Evolutionary conservation across 2,113 vertebrate species (phyloP).

Genomic region (Zeus faber): DNA sequence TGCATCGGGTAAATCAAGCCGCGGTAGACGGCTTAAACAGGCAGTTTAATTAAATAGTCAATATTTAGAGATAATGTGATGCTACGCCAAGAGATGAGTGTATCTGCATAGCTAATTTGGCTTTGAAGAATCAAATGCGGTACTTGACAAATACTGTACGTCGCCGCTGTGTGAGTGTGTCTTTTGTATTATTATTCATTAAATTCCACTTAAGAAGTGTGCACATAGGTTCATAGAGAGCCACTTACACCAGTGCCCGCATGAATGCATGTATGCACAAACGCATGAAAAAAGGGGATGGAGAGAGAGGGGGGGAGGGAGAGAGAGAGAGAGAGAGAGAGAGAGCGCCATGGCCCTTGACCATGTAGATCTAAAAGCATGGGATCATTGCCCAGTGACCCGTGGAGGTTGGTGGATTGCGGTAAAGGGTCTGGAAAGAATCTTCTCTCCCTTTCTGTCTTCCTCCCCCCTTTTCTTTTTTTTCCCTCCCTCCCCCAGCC

Average conservation of each 20-base stretch:
- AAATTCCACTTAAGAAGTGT: conserved; percentile 10
- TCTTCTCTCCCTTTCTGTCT: conserved; percentile 10
- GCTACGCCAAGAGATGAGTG: conserved; percentile 32
- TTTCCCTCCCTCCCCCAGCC: no score
- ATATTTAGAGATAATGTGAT: conserved; percentile 53
- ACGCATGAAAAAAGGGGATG: conserved; percentile 4
- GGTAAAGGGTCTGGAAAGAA: conserved; percentile 32
- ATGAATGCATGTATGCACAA: background rate
- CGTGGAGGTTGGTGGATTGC: conserved; percentile 27
- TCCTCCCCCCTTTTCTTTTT: conserved; percentile 1
- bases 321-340: conserved; percentile 1
- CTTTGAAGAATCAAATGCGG: conserved; percentile 10
- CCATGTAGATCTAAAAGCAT: conserved; percentile 53
- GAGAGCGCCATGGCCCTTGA: conserved; percentile 38
- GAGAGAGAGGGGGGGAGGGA: background rate
- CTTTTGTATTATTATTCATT: background rate
- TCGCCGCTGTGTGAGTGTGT: background rate
- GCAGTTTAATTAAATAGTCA: conserved; percentile 62
- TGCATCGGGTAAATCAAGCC: conserved; percentile 61
- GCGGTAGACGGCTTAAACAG: conserved; percentile 46
- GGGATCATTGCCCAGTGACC: conserved; percentile 50
- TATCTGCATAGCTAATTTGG: conserved; percentile 13
- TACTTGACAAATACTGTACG: conserved; percentile 8
- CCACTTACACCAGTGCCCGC: conserved; percentile 1
- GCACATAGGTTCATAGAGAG: conserved; percentile 12